Base-by-base conservation (phyloP, 2,113 vertebrate genomes). In the Stegastes partitus region DNA sequence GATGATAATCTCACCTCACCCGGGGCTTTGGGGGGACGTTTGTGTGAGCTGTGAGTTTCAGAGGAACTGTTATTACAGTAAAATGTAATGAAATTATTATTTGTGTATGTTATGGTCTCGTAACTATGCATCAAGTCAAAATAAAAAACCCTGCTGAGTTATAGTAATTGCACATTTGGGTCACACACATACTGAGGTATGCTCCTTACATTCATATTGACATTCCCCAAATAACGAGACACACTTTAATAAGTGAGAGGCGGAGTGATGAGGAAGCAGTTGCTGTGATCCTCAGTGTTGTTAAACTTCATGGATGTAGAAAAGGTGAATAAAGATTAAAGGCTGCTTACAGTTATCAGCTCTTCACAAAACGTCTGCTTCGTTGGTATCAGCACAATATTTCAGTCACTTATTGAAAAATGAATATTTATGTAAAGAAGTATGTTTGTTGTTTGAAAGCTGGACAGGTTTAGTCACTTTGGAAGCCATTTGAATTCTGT, bases 21-120 rank as follows among this genome's bases (percentile, higher is more conserved):
- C 58, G 57, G 34, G 76, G 67, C 42, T 79, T 39, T 18, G 42
- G 50, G 10, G 64, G 42, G 28, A 49, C 37, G 26, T 68, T 78
- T 31, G 44, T 87, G 77, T 84, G 59, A 51, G 79, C 62, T 18
- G 31, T 68, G 56, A 81, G 65, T 45, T 22, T 44, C 49, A 49
- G 68, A 45, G 62, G 37, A 70, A 61, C 57, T 78, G 67, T 90
- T 85, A 90, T 92, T 88, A 90, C 67, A 50, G 14, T 34, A 11
- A 47, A 12, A 54, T 53, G 25, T 78, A 59, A 88, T 89, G 4
- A 89, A 92, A 92, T 90, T 78, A 90, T 86, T 93, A 90, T 95
- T 93, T 94, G 81, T 79, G 55, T 82, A n/a, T 94, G 92, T 94
- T 94, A 89, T 92, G 89, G 16, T 85, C 57, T 57, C 57, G 93